Base-by-base conservation (phyloP, 2,888 invertebrate species). In the Cataglyphis cursor region DNA sequence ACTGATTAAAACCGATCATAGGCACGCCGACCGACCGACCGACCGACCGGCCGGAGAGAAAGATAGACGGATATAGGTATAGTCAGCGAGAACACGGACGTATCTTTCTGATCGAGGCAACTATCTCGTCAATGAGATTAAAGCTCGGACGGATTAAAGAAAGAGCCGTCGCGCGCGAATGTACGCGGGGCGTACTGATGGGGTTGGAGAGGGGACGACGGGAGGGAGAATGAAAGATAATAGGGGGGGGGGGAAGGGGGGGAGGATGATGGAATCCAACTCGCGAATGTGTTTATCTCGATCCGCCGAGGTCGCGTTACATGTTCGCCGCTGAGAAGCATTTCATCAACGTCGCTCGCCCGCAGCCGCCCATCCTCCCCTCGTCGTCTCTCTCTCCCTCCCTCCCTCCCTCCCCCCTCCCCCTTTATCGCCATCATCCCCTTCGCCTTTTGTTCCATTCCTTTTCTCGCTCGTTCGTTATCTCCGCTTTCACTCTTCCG, bases 41-140 rank as follows among this genome's bases (percentile, higher is more conserved):
- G 48, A 48, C 48, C 48, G 48, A 6, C 6, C 76, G 44, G 35
- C 21, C 81, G 21, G 38, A 61, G 35, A 12, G 70, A 61, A 44
- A 31, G 12, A 57, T 24, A 61, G n/a, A 51, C 4, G 8, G 18
- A 51, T 31, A 59, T 10, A 12, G 24, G 12, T 44, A 44, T 44
- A 12, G 41, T 15, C 18, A 24, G 31, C 2, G n/a, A 31, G 80
- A 82, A 83, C 85, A 72, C 72, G 78, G 65, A 68, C 66, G 68
- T 83, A 75, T 64, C 68, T 61, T 82, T 3, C 6, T 35, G 31
- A 78, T 21, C 76, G 28, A 66, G 78, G 61, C 81, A 83, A 87
- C 87, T 87, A 89, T 85, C 89, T 89, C 84, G 84, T 83, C 86
- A 84, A 87, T 76, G 90, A 87, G 89, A 89, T 89, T 89, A 89